Evolutionary conservation across 2,888 invertebrate species (phyloP).

Genomic region (Coelinius sp.): DNA sequence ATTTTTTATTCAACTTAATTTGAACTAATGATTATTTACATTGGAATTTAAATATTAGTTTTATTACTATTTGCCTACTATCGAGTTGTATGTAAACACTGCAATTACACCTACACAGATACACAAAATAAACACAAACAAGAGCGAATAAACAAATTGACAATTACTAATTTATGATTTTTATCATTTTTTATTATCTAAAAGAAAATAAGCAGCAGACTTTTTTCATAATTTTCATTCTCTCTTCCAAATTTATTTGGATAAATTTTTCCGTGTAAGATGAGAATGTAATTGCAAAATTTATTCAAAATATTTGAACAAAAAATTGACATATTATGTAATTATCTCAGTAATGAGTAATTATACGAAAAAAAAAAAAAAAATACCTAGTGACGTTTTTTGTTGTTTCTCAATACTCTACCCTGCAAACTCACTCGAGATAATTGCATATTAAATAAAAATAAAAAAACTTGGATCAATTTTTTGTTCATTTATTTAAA

Average conservation of each 20-base stretch:
- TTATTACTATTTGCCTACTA: not conserved
- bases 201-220: not conserved
- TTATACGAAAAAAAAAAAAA: no score
- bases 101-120: constrained; percentile 14
- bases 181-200: constrained; percentile 24
- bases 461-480: constrained; percentile 34
- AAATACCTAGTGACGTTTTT: no score
- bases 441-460: constrained; percentile 21
- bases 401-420: constrained; percentile 29
- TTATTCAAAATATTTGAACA: not conserved
- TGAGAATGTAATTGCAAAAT: constrained; percentile 56
- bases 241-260: constrained; percentile 65
- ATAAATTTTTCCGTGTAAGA: constrained; percentile 64
- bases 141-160: constrained; percentile 19
- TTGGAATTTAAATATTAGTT: not conserved
- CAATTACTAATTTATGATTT: constrained; percentile 21
- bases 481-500: constrained; percentile 1
- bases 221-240: constrained; percentile 49
- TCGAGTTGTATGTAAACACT: constrained; percentile 8
- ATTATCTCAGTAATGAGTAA: no score
- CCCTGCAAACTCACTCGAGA: not conserved
- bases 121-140: not conserved
- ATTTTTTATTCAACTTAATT: constrained; percentile 1
- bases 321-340: no score
- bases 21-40: not conserved